These are phyloP conservation scores for Melipona quadrifasciata DNA, from an alignment of 1,140 invertebrate genomes.

Conservation along the genomic window DNA sequence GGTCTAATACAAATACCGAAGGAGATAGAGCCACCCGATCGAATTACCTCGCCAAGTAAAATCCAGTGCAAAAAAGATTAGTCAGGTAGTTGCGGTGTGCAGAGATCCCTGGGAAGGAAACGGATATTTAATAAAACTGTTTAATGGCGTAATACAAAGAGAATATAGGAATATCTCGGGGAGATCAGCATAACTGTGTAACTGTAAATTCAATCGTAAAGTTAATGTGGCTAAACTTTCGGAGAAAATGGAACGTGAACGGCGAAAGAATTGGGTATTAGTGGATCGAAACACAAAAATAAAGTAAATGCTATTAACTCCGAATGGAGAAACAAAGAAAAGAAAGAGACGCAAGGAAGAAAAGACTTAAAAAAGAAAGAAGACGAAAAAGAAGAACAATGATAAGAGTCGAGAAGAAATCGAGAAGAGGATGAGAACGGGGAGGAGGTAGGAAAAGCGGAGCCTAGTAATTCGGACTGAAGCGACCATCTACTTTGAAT, in stretches of 20 bases:
- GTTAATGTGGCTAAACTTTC: neutral
- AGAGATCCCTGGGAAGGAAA: neutral
- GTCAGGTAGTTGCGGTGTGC: neutral
- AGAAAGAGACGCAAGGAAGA: neutral
- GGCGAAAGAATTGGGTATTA: too few species aligned
- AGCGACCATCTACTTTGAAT: slow-evolving; percentile 48
- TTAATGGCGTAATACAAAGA: too few species aligned
- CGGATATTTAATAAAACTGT: slow-evolving; percentile 11
- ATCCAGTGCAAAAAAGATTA: slow-evolving; percentile 1
- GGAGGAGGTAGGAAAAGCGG: slow-evolving; percentile 8
- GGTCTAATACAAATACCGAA: neutral
- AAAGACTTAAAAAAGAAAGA: too few species aligned
- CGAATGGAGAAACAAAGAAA: neutral
- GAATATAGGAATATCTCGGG: too few species aligned
- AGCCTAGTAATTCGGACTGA: slow-evolving; percentile 58
- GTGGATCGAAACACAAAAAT: too few species aligned
- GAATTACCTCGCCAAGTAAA: neutral
- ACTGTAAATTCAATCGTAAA: slow-evolving; percentile 41
- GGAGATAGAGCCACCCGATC: neutral
- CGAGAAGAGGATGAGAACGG: slow-evolving; percentile 2
- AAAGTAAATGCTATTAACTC: neutral
- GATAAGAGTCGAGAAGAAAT: neutral
- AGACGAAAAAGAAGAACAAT: neutral
- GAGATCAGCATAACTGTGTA: neutral
- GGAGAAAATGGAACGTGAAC: neutral